These are phyloP conservation scores for Oceanodroma leucorhoa DNA, from an alignment of 2,797 vertebrate species.

Conservation along the genomic window DNA sequence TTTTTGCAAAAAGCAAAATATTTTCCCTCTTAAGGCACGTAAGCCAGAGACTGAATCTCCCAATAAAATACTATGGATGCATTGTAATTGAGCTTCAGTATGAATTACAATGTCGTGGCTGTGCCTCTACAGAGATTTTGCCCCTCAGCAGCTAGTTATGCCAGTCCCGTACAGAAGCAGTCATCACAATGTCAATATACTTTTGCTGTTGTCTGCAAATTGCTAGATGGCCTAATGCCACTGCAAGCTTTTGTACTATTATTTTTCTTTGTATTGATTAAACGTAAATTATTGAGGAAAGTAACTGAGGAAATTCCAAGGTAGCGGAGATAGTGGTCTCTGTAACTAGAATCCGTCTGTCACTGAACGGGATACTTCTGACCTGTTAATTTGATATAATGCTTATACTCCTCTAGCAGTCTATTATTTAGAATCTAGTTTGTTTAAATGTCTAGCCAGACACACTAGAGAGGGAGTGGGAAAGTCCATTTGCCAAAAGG, in stretches of 20 bases:
- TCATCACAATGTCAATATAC: background rate
- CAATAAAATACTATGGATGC: background rate
- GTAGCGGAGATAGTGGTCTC: fast-evolving
- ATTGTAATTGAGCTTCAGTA: background rate
- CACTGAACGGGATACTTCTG: background rate
- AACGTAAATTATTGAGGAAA: background rate
- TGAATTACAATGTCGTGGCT: background rate
- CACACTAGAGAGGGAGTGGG: background rate
- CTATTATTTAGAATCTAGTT: background rate
- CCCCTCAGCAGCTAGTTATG: background rate
- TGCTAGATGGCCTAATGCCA: background rate
- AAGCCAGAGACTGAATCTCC: background rate
- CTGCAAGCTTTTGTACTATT: background rate
- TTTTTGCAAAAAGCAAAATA: background rate
- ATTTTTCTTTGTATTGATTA: background rate
- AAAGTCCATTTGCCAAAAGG: background rate
- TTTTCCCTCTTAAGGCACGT: background rate
- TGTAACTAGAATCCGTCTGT: background rate
- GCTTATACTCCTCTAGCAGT: background rate
- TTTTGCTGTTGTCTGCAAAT: background rate
- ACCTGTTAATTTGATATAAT: background rate
- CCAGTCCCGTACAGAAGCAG: background rate
- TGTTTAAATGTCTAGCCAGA: background rate
- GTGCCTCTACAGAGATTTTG: background rate
- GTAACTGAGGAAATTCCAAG: background rate